Evolutionary conservation across 2,888 invertebrate genomes (phyloP).

Genomic region (Caenorhabditis sp.): DNA sequence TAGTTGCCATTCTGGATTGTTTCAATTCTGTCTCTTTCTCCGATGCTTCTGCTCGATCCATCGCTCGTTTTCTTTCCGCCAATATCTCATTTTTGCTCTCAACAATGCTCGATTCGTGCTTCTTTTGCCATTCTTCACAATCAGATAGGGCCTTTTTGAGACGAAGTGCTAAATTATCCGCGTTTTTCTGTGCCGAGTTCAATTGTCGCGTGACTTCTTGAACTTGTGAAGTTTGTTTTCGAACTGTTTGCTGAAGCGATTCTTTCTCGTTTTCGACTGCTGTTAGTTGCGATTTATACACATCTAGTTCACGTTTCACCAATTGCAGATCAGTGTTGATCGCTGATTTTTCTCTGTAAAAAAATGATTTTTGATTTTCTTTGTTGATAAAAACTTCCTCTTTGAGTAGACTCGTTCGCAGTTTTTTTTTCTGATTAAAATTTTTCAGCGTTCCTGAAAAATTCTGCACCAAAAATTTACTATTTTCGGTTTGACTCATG

Average conservation of each 20-base stretch:
- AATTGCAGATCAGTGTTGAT: constrained; percentile 59
- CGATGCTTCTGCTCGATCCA: constrained; percentile 54
- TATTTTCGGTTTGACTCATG: too few relatives aligned
- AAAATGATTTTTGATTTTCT: too few relatives aligned
- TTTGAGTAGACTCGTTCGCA: too few relatives aligned
- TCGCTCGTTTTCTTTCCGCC: constrained; percentile 57
- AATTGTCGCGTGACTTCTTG: constrained; percentile 45
- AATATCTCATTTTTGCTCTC: constrained; percentile 60
- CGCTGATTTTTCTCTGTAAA: constrained; percentile 42
- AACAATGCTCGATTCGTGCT: constrained; percentile 52
- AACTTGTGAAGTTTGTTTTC: constrained; percentile 43
- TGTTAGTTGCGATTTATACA: constrained; percentile 62
- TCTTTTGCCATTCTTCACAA: constrained; percentile 57
- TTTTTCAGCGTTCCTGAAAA: too few relatives aligned
- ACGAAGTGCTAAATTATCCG: constrained; percentile 49
- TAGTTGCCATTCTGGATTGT: constrained; percentile 39
- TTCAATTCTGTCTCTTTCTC: constrained; percentile 55
- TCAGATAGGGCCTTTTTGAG: constrained; percentile 54
- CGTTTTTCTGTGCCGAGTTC: constrained; percentile 37
- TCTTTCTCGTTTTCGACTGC: constrained; percentile 61
- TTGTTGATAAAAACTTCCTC: too few relatives aligned
- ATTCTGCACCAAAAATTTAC: too few relatives aligned
- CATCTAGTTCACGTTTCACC: constrained; percentile 61
- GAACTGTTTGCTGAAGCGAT: constrained; percentile 45
- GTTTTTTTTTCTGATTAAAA: too few relatives aligned